phyloP scores from a whole-genome alignment of 2,113 vertebrate genomes.

The Crocuta crocuta region DNA sequence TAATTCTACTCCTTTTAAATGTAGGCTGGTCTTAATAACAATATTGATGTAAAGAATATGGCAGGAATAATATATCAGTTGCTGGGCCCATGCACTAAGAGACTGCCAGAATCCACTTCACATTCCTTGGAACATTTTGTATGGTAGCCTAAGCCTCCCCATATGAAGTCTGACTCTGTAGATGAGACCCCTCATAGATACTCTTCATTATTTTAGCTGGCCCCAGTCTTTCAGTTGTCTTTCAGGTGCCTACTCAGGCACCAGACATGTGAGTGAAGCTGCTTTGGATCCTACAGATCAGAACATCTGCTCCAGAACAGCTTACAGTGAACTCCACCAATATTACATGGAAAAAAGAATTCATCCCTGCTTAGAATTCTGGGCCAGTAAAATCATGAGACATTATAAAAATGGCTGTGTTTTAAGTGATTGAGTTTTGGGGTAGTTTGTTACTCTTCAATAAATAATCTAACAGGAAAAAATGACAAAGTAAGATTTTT shows the following conservation, averaged over 20 bases:
- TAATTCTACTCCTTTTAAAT: not conserved
- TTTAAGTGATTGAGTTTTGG: not conserved
- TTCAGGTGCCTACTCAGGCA: not conserved
- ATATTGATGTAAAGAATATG: not conserved
- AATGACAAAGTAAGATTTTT: not conserved
- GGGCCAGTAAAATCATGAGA: not conserved
- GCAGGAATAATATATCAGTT: not conserved
- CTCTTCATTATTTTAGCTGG: not conserved
- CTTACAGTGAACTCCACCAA: not conserved
- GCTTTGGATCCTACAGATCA: not conserved
- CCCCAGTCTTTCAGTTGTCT: accelerated
- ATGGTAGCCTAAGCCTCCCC: accelerated
- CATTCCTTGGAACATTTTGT: not conserved
- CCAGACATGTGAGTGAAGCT: not conserved
- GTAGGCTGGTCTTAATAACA: not conserved
- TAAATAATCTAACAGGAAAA: not conserved
- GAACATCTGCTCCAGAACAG: not conserved
- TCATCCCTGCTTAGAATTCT: not conserved
- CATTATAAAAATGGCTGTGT: not conserved
- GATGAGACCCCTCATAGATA: not conserved
- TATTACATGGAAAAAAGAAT: not conserved
- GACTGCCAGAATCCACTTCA: not conserved
- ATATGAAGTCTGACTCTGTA: not conserved
- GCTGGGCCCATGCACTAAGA: not conserved
- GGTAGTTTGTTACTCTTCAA: not conserved